phyloP scores from a whole-genome alignment of 2,797 vertebrate genomes.

The Merluccius polli region DNA sequence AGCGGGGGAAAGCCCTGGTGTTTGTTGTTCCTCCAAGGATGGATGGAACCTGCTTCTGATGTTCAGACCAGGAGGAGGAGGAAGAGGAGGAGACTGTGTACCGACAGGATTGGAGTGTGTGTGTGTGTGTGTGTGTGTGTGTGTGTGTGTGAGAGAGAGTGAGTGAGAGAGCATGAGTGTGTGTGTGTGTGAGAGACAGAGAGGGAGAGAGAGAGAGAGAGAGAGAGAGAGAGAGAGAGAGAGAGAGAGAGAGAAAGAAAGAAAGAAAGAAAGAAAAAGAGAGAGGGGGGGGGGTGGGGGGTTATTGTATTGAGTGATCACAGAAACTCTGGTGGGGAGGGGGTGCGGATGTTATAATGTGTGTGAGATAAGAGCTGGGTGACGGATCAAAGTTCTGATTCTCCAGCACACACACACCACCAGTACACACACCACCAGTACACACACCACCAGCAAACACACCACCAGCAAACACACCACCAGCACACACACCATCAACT shows the following conservation, averaged over 20 bases:
- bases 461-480: neutral
- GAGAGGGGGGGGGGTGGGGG: neutral
- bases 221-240: too few species aligned
- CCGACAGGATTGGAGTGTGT: conserved; percentile 10
- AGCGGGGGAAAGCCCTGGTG: conserved; percentile 40
- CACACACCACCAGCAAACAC: neutral
- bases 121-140: conserved; percentile 16
- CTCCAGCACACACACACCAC: neutral
- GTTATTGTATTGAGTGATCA: neutral
- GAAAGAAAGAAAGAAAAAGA: neutral
- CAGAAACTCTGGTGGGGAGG: neutral
- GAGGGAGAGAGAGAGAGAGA: too few species aligned
- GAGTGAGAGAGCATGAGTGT: conserved; percentile 68
- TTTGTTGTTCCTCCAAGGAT: conserved; percentile 55
- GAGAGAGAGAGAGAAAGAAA: too few species aligned
- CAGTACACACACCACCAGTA: neutral
- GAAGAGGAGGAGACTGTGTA: conserved; percentile 1
- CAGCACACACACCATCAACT: neutral
- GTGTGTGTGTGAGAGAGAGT: conserved; percentile 18
- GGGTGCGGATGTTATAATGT: neutral
- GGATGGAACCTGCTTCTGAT: conserved; percentile 42
- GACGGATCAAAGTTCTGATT: neutral
- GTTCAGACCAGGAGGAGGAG: conserved; percentile 44
- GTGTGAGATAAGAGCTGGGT: neutral
- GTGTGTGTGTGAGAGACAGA: conserved; percentile 3